phyloP scores from a whole-genome alignment of 1,140 invertebrate species.

The Ceratoteleas bidentatus region DNA sequence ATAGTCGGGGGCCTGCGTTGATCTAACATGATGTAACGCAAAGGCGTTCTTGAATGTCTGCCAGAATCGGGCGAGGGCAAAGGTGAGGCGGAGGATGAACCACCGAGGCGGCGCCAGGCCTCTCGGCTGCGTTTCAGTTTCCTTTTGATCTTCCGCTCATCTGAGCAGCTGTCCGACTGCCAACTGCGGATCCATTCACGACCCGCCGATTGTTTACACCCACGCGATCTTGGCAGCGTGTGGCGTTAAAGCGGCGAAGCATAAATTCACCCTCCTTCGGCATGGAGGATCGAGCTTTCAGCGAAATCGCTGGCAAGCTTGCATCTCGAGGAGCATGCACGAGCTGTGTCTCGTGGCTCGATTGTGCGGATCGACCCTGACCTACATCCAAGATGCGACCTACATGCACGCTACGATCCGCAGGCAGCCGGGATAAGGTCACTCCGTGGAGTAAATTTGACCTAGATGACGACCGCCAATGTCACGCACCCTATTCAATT shows the following conservation, averaged over 20 bases:
- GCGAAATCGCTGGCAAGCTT: slow-evolving; percentile 36
- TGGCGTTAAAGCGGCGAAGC: background rate
- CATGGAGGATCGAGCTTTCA: slow-evolving; percentile 32
- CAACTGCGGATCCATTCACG: slow-evolving; percentile 23
- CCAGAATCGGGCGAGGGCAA: slow-evolving; percentile 49
- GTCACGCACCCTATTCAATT: slow-evolving; percentile 67
- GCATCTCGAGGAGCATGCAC: slow-evolving; percentile 51
- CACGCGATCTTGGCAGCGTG: slow-evolving; percentile 8
- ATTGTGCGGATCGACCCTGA: slow-evolving; percentile 71
- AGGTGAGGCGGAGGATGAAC: slow-evolving; percentile 22
- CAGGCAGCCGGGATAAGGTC: slow-evolving; percentile 64
- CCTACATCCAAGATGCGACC: slow-evolving; percentile 73
- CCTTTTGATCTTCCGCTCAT: slow-evolving; percentile 6
- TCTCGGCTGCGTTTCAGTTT: background rate
- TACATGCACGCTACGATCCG: slow-evolving; percentile 56
- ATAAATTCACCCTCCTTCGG: too few relatives aligned
- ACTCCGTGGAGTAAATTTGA: slow-evolving; percentile 73
- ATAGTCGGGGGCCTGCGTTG: slow-evolving; percentile 63
- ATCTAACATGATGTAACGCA: slow-evolving; percentile 62
- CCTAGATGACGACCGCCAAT: slow-evolving; percentile 70
- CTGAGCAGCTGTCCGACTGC: slow-evolving; percentile 13
- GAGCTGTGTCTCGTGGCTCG: slow-evolving; percentile 56
- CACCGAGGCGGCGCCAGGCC: slow-evolving; percentile 10
- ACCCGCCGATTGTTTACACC: slow-evolving; percentile 15
- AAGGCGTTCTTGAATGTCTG: slow-evolving; percentile 61